A percentile compares a stretch with the other conserved stretches of the same genome.
phyloP scores from a whole-genome alignment of 2,797 vertebrate species.

The Psittacula derbiana region DNA sequence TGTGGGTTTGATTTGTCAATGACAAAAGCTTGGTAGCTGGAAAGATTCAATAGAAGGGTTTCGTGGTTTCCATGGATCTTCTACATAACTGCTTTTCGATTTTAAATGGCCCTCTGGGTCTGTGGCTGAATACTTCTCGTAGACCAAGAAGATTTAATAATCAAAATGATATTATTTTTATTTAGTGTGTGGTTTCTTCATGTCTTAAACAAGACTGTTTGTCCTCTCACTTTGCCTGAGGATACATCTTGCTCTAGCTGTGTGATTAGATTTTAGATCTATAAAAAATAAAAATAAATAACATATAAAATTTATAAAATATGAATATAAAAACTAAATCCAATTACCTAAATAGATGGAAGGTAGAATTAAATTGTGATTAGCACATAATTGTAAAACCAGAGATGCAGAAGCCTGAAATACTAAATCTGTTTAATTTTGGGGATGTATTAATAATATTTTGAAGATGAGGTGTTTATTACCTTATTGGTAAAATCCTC shows the following conservation, averaged over 20 bases:
- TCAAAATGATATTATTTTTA: conserved; percentile 55
- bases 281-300: too few species aligned
- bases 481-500: not conserved
- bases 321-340: not conserved
- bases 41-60: not conserved
- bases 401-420: not conserved
- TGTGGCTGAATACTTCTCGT: not conserved
- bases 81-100: not conserved
- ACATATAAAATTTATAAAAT: too few species aligned
- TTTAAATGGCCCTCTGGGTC: conserved; percentile 45
- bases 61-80: conserved; percentile 21
- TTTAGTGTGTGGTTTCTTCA: conserved; percentile 43
- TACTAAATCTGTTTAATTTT: not conserved
- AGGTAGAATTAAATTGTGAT: conserved; percentile 41
- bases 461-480: not conserved
- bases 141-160: conserved; percentile 50
- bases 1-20: not conserved
- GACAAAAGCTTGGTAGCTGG: not conserved
- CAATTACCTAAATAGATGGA: conserved; percentile 35
- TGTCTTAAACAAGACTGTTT: conserved; percentile 45
- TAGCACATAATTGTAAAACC: conserved; percentile 8
- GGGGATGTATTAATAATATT: not conserved
- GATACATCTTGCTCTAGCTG: conserved; percentile 4
- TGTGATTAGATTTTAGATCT: conserved; percentile 48
- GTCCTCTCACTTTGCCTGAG: conserved; percentile 44